These are phyloP conservation scores for Eilema griseolum DNA, from an alignment of 2,888 invertebrate species.

Conservation along the genomic window DNA sequence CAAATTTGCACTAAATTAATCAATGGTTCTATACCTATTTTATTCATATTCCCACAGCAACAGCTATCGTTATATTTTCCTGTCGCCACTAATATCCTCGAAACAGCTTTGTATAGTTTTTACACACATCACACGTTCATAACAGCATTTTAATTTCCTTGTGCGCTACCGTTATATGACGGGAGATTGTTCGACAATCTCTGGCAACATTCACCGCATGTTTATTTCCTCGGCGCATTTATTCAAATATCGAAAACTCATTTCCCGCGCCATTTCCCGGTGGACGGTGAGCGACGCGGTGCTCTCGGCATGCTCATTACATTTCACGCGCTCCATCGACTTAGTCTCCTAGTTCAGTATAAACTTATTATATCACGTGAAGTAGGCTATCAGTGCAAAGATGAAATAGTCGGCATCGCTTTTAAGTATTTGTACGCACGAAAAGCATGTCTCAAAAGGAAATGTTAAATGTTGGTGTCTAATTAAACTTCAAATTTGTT, in stretches of 20 bases:
- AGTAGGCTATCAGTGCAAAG: neutral
- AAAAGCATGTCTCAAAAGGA: neutral
- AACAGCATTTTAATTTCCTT: slow-evolving; percentile 62
- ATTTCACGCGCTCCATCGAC: slow-evolving; percentile 45
- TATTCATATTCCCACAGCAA: slow-evolving; percentile 5
- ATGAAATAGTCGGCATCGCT: no score
- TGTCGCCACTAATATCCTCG: slow-evolving; percentile 15
- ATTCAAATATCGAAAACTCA: slow-evolving; percentile 82
- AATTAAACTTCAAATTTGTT: no score
- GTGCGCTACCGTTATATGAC: slow-evolving; percentile 49
- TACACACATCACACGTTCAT: slow-evolving; percentile 34
- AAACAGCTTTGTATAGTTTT: slow-evolving; percentile 27
- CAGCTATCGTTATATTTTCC: slow-evolving; percentile 26
- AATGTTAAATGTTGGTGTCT: neutral
- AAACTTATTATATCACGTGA: neutral
- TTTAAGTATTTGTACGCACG: no score
- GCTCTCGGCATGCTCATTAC: slow-evolving; percentile 49
- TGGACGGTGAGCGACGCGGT: slow-evolving; percentile 48
- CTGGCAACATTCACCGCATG: slow-evolving; percentile 80
- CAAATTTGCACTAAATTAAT: neutral
- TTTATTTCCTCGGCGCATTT: slow-evolving; percentile 81
- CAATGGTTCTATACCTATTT: neutral
- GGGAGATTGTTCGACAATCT: slow-evolving; percentile 66
- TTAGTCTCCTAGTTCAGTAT: slow-evolving; percentile 39
- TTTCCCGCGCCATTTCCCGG: slow-evolving; percentile 81